Conservation (phyloP, 2,797 vertebrate genomes). For the Hozukius guyotensis region DNA sequence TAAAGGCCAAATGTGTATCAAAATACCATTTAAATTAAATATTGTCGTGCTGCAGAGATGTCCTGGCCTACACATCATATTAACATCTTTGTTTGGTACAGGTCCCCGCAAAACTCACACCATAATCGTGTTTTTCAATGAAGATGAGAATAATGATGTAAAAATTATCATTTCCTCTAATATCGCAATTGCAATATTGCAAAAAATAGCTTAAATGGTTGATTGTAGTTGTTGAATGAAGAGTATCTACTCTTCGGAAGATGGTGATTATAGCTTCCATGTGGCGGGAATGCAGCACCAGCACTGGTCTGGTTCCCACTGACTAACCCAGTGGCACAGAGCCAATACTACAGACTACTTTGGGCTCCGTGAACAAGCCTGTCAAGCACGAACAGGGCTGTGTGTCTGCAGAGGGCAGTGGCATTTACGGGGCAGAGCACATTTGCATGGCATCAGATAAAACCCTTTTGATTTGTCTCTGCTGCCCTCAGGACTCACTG, state of each 20-base stretch:
- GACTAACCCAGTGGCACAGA: constrained; percentile 23
- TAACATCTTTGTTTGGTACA: too few species aligned
- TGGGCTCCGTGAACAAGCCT: constrained; percentile 37
- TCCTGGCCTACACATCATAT: too few species aligned
- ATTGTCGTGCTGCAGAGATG: too few species aligned
- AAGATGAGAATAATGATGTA: too few species aligned
- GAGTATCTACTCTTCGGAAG: background rate
- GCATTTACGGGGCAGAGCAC: constrained; percentile 47
- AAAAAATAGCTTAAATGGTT: background rate
- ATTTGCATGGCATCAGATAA: constrained; percentile 59
- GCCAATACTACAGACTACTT: constrained; percentile 28
- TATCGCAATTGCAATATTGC: too few species aligned
- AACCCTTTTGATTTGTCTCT: constrained; percentile 39
- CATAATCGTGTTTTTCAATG: too few species aligned
- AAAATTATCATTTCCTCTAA: too few species aligned
- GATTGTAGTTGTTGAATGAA: background rate
- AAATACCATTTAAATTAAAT: too few species aligned
- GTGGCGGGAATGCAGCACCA: background rate
- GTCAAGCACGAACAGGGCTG: constrained; percentile 14
- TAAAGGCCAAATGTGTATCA: too few species aligned
- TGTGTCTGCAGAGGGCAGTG: constrained; percentile 42
- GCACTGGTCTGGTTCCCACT: constrained; percentile 5
- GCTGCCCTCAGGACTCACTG: constrained; percentile 45
- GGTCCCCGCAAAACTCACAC: too few species aligned
- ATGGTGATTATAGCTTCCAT: background rate